Evolutionary conservation across 2,888 invertebrate genomes (phyloP).

Genomic region (Parelbella ahira): DNA sequence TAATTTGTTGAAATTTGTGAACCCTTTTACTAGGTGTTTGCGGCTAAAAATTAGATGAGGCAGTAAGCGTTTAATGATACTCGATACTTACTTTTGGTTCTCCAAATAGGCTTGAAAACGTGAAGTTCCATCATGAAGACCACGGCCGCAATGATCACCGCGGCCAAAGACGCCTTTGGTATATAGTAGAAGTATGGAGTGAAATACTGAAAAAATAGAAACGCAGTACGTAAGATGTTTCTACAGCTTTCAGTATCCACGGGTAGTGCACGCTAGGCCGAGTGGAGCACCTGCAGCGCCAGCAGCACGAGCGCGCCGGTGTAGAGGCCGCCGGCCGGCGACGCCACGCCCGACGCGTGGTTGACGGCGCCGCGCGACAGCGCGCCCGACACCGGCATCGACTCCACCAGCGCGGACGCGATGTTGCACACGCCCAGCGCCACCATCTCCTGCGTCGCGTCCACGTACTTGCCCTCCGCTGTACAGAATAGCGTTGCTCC

Average conservation of each 20-base stretch:
- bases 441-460: conserved; percentile 94
- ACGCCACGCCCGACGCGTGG: conserved; percentile 94
- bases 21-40: too few species aligned
- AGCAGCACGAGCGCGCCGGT: conserved; percentile 83
- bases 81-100: conserved; percentile 86
- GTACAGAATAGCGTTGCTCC: too few species aligned
- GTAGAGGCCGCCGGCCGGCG: conserved; percentile 92
- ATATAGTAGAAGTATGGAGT: conserved; percentile 92
- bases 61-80: too few species aligned
- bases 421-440: conserved; percentile 93
- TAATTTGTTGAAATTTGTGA: too few species aligned
- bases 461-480: conserved; percentile 89
- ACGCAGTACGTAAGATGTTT: too few species aligned
- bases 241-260: too few species aligned
- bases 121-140: conserved; percentile 91
- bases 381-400: conserved; percentile 95
- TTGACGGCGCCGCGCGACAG: conserved; percentile 95
- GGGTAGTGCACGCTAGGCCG: too few species aligned
- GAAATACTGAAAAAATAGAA: conserved; percentile 86
- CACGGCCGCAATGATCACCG: conserved; percentile 92
- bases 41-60: too few species aligned
- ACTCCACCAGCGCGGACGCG: conserved; percentile 91
- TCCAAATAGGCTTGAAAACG: conserved; percentile 89
- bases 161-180: conserved; percentile 88
- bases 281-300: conserved; percentile 66